Base-by-base conservation (phyloP, 2,797 vertebrate genomes). In the Pangasius mekongensis region DNA sequence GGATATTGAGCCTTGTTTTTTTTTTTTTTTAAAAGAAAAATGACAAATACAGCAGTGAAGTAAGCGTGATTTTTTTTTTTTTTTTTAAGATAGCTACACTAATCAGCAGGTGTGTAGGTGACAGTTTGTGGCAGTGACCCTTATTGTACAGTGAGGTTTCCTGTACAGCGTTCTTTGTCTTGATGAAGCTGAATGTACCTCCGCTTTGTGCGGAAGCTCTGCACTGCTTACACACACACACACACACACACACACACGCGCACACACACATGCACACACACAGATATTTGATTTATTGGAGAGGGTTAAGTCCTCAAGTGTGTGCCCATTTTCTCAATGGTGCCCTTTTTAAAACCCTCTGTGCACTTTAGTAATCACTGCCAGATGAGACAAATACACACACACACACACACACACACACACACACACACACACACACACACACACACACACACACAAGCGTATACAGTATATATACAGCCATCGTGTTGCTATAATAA, bases 151-250 rank as follows among this genome's bases (percentile, higher is more conserved):
- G 86, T 86, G 66, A 89, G 91, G 78, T 58, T 33, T 80, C 77
- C 77, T 93, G 90, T 91, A 88, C 88, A 86, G 89, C 77, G 86
- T 90, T 92, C 67, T 91, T 92, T 47, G 92, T 92, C 87, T 91
- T 91, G 87, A 94, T 92, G 90, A 89, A 93, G 93, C 90, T 94
- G 94, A 95, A 95, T 95, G 94, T 95, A 94, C 87, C 91, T 93
- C 91, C 87, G 82, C 89, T 81, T 78, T 78, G 11, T 3, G 86
- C 87, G 83, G 91, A 91, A 43, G 89, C 84, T 56, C 92, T 92
- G 91, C 92, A 89, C 89, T 88, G 89, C 89, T 86, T 90, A 85
- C 89, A 84, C 78, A 87, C 88, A 90, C 71, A 91, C 88, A 92
- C 87, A 92, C 89, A 91, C 91, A 83, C 52, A 56, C 86, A 86